Evolutionary conservation across 1,140 invertebrate species (phyloP), one percentile per base, ranked within the genome.

Genomic region (Dinoponera quadriceps): DNA sequence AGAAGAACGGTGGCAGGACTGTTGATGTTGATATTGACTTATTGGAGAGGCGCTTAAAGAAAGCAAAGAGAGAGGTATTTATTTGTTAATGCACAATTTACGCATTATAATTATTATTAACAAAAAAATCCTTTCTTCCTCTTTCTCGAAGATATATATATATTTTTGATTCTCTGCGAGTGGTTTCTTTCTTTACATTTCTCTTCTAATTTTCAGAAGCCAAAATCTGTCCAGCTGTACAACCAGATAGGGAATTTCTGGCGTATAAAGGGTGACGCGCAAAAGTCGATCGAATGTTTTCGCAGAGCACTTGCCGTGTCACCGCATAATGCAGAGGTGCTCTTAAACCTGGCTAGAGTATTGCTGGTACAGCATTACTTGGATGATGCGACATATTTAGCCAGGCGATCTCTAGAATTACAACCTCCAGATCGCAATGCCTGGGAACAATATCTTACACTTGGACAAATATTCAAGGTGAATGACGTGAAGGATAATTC

Each of bases 161-260:
- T 18, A 7, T 69, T 16, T 54, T 29, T 5, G 11, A 62, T 62
- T 22, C 27, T 54, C 33, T 60, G 5, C 2, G 48, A 44, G 16
- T 0, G 54, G 25, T 2, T 14, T 14, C 38, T 25, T 48, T n/a
- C 49, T 62, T 9, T 33, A 73, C 3, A 9, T 33, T 73, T 60
- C 20, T 68, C 22, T 62, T 54, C 72, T 71, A 80, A 83, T 55
- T 93, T 94, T 72, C 90, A 97, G 95, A 98, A 97, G 94, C 97
- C 97, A 82, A 97, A 97, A 89, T 98, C 97, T 65, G 96, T 97
- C 33, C 96, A 98, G 90, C 94, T 98, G 49, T 98, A 97, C 91
- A 98, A 98, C 91, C 97, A 98, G 92, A 98, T 98, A 91, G 98
- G 97, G 5, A 98, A 98, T 93, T 98, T 97, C 91, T 97, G 96